These are phyloP conservation scores for Cygnus buccinator DNA, from an alignment of 2,113 vertebrate species.

Conservation along the genomic window DNA sequence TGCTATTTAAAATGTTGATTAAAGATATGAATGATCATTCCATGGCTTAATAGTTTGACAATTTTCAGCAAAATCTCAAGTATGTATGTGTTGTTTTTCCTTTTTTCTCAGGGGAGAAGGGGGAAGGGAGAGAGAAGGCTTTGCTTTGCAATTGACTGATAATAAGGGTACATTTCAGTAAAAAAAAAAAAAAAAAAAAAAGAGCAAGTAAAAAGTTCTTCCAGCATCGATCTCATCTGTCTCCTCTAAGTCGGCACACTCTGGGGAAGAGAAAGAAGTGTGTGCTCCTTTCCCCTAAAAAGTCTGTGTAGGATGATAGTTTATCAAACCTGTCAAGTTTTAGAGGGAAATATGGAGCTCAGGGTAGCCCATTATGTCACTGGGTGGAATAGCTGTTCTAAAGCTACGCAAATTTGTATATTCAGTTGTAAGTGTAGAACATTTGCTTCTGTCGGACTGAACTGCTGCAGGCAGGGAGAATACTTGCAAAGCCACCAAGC, in stretches of 20 bases:
- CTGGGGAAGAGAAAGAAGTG: not conserved
- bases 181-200: too few species aligned
- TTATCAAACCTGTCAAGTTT: not conserved
- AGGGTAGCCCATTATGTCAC: not conserved
- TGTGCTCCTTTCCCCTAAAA: not conserved
- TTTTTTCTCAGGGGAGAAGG: not conserved
- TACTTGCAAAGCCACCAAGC: not conserved
- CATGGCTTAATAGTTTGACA: not conserved
- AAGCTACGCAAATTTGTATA: not conserved
- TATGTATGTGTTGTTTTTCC: not conserved
- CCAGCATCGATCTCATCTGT: not conserved
- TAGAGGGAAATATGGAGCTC: not conserved
- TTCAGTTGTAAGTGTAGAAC: not conserved
- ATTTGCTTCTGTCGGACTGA: not conserved
- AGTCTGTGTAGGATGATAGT: not conserved
- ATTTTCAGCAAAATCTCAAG: not conserved
- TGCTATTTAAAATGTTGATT: not conserved
- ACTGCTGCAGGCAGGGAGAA: not conserved
- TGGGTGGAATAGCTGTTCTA: not conserved
- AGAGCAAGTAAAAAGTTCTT: not conserved
- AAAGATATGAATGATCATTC: not conserved
- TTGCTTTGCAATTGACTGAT: not conserved
- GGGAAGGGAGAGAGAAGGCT: not conserved
- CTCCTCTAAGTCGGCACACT: not conserved
- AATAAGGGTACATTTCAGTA: not conserved